Evolutionary conservation across 1,140 invertebrate species (phyloP), one percentile per base, ranked within the genome.

Genomic region (Zaprionus tsacasi): DNA sequence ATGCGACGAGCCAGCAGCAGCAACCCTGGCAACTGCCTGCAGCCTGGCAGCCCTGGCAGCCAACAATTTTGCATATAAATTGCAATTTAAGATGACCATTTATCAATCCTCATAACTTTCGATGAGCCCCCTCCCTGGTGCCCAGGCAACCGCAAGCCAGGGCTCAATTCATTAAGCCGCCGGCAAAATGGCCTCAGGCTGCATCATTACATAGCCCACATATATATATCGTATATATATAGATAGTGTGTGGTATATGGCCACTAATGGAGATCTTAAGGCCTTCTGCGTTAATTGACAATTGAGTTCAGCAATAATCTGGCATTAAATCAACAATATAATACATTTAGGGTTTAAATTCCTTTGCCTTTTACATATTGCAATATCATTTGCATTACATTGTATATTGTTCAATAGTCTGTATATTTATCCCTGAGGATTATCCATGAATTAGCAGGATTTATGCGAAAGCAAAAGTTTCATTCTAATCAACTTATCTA

Each of bases 31-130:
- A 60, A 69, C 60, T 71, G 73, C 38, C 38, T 40, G 38, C 60
- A 65, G 73, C 38, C 38, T 40, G 38, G 13, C 63, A 56, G 57
- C 56, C 38, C 38, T 40, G 38, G 13, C 63, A 56, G 57, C 56
- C 69, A 72, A 66, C 69, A 72, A 60, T 76, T 76, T 72, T 67
- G 63, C 74, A 76, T 76, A 72, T 76, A 72, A 76, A 76, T 76
- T 72, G 63, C 61, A 76, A 73, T 76, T 76, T 76, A 76, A 72
- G 70, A 66, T 61, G 57, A 70, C 72, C 74, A 72, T 73, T 67
- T 76, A 71, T 67, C 70, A 72, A 61, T 67, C 57, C 63, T 57
- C 58, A 72, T 72, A 72, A 72, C 70, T 76, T 72, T 67, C 63
- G 43, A 60, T 60, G 48, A 71, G 45, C 55, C 66, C 21, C 27